Base-by-base conservation (phyloP, 2,888 invertebrate species). In the Coecobrya sp. region DNA sequence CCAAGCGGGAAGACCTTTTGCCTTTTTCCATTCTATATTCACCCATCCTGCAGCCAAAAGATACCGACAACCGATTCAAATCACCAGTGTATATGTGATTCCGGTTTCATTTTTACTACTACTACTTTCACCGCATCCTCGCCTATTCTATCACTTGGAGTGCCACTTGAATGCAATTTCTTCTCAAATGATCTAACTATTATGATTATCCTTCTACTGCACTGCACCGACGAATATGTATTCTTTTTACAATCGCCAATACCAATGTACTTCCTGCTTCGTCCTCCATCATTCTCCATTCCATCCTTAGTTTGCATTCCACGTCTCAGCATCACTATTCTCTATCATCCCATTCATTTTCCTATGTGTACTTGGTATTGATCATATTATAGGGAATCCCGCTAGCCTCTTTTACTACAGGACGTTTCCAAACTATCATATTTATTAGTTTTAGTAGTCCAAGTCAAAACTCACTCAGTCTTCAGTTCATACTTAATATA, bases 181-280 rank as follows among this genome's bases (percentile, higher is more conserved):
- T 13, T 13, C 55, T n/a, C n/a, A n/a, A n/a, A 1, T 82, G 81
- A 55, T n/a, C 59, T 55, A n/a, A 81, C n/a, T 65, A 42, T 42
- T 85, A 85, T 85, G 65, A 42, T 84, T 59, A 84, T 84, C 84
- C 68, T 49, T 84, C 52, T 68, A 68, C 85, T 85, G 85, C 85
- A 85, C 25, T 25, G 85, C 68, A 13, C 97, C 49, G 27, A 65
- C 13, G 1, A 52, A 16, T n/a, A 13, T 84, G 19, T 25, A 22
- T 62, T 82, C 30, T 22, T 42, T 49, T 49, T 27, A 30, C 68
- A 22, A 25, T 68, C 59, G 1, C 97, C 16, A 16, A 95, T 96
- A 99, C 95, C 52, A 98, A 96, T 0, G 98, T 97, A 0, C 96
- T 96, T 95, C 97, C 97, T 2, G 96, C 96, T 0, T 95, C 92